phyloP scores from a whole-genome alignment of 2,888 invertebrate genomes.

The Drosophila histrio region DNA sequence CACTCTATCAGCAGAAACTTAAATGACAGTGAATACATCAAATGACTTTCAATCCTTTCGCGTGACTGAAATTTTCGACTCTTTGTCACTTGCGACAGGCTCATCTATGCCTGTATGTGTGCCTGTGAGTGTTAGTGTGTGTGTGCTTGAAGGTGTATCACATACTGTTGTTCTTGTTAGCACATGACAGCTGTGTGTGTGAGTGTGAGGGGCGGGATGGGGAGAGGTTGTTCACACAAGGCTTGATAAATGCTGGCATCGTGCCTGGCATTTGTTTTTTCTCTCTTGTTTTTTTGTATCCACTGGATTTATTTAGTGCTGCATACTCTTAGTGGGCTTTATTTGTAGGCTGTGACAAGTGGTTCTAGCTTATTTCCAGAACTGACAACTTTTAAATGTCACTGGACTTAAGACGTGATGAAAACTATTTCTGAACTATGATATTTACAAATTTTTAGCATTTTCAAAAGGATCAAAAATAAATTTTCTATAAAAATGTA shows the following conservation, averaged over 20 bases:
- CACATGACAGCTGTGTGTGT: constrained; percentile 39
- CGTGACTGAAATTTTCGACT: constrained; percentile 77
- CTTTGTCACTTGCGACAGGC: constrained; percentile 67
- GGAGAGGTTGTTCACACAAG: constrained; percentile 24
- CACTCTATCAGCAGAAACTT: constrained; percentile 68
- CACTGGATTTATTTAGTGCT: constrained; percentile 39
- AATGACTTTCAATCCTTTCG: constrained; percentile 79
- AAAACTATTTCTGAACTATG: neutral
- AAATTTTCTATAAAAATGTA: no score
- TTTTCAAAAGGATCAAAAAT: no score
- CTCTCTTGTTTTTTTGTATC: neutral
- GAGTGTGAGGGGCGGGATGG: no score
- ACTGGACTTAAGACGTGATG: neutral
- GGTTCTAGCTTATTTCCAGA: constrained; percentile 12
- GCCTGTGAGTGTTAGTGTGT: neutral
- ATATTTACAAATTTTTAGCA: neutral
- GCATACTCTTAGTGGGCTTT: constrained; percentile 9
- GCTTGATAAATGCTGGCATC: constrained; percentile 70
- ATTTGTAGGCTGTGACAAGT: constrained; percentile 25
- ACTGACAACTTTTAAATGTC: constrained; percentile 16
- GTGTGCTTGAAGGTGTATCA: constrained; percentile 43
- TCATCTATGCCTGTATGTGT: constrained; percentile 33
- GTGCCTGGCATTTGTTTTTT: constrained; percentile 61
- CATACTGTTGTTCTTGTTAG: constrained; percentile 56
- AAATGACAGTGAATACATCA: constrained; percentile 77